Conservation (phyloP, 2,797 vertebrate genomes). For the Chrysocyon brachyurus region DNA sequence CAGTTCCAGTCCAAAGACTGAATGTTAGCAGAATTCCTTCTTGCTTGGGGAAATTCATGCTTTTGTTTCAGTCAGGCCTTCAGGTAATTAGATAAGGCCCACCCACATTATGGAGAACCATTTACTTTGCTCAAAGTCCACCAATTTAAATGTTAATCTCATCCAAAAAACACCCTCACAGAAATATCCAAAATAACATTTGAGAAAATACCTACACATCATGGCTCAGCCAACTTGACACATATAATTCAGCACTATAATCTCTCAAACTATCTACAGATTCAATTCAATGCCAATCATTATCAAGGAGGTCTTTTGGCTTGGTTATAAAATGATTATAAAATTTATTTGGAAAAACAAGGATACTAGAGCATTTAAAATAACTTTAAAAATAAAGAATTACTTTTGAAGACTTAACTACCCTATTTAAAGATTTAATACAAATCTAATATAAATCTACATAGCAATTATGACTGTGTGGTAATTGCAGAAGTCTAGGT, state of each 20-base stretch:
- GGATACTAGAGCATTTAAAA: background rate
- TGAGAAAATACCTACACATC: background rate
- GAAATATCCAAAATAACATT: background rate
- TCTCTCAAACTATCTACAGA: background rate
- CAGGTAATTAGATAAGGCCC: background rate
- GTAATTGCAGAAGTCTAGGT: background rate
- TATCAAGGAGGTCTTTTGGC: background rate
- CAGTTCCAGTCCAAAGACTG: background rate
- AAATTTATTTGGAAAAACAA: background rate
- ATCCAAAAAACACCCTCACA: background rate
- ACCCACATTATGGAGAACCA: background rate
- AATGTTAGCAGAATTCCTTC: background rate
- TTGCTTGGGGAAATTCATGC: background rate
- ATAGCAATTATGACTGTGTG: background rate
- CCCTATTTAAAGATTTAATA: background rate
- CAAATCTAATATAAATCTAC: background rate
- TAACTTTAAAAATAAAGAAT: background rate
- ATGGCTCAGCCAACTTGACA: background rate
- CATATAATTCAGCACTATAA: background rate
- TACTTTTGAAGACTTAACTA: background rate
- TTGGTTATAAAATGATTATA: background rate
- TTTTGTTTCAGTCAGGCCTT: background rate
- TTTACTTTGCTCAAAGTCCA: background rate
- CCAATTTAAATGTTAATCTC: background rate
- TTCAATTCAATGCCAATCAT: background rate